These are phyloP conservation scores for Ceyx melanurus DNA, from an alignment of 2,113 vertebrate species.

Conservation along the genomic window DNA sequence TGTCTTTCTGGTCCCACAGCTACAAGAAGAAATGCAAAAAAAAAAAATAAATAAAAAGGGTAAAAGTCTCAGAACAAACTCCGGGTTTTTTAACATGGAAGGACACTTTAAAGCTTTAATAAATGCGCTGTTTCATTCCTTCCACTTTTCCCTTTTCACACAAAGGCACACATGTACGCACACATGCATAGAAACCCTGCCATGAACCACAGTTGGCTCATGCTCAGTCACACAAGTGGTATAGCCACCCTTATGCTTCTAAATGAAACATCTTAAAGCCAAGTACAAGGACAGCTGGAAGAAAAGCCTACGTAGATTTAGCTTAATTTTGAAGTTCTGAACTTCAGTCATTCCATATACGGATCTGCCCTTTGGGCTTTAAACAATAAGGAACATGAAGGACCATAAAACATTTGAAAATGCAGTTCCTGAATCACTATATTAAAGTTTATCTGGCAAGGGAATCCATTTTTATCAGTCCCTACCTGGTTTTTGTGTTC, in stretches of 20 bases:
- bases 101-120: slow-evolving; percentile 73
- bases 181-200: background rate
- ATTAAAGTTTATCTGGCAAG: background rate
- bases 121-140: background rate
- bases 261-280: background rate
- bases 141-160: slow-evolving; percentile 25
- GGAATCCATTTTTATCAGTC: background rate
- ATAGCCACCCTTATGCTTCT: background rate
- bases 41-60: too few relatives aligned
- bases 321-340: background rate
- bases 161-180: background rate
- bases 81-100: slow-evolving; percentile 11
- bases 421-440: background rate
- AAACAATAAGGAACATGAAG: background rate
- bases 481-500: background rate
- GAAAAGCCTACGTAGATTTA: background rate
- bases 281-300: background rate
- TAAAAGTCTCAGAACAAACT: background rate
- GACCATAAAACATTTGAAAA: slow-evolving; percentile 1
- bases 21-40: background rate
- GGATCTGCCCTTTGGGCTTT: slow-evolving; percentile 38
- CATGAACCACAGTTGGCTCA: background rate
- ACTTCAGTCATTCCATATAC: slow-evolving; percentile 12
- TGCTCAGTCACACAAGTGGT: background rate
- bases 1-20: background rate